A percentile compares a stretch with the other conserved stretches of the same genome.
Evolutionary conservation across 2,113 vertebrate genomes (phyloP).

Genomic region (Ciconia stormi): DNA sequence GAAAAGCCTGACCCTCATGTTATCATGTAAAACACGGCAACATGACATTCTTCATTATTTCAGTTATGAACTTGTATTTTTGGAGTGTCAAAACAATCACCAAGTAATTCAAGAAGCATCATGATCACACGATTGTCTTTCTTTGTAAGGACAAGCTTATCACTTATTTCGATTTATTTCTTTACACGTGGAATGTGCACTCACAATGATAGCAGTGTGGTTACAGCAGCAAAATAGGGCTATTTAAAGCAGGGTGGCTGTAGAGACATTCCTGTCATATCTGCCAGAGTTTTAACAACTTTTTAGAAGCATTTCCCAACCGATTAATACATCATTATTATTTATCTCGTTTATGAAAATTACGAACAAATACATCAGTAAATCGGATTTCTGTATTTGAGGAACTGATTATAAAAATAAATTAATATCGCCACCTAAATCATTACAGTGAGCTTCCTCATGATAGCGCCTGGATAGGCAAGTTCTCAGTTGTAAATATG

Average conservation of each 20-base stretch:
- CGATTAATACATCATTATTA: background rate
- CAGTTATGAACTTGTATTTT: background rate
- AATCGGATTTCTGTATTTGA: background rate
- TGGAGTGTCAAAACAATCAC: background rate
- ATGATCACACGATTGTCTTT: background rate
- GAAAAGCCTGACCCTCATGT: background rate
- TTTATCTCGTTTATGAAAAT: background rate
- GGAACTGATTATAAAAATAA: background rate
- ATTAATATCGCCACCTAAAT: background rate
- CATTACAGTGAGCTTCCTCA: background rate
- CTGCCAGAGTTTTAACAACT: background rate
- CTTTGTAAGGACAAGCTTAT: background rate
- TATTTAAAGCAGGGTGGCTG: background rate
- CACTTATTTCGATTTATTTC: background rate
- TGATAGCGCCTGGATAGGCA: rapidly evolving
- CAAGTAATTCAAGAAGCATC: background rate
- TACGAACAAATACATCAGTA: background rate
- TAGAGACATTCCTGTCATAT: background rate
- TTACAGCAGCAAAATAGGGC: background rate
- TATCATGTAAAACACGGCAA: background rate
- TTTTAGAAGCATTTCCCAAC: background rate
- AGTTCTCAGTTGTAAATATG: background rate
- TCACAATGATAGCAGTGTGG: background rate
- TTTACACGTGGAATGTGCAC: background rate
- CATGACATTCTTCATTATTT: background rate